These are phyloP conservation scores for Exocentrus adspersus DNA, from an alignment of 2,888 invertebrate genomes.

Conservation along the genomic window DNA sequence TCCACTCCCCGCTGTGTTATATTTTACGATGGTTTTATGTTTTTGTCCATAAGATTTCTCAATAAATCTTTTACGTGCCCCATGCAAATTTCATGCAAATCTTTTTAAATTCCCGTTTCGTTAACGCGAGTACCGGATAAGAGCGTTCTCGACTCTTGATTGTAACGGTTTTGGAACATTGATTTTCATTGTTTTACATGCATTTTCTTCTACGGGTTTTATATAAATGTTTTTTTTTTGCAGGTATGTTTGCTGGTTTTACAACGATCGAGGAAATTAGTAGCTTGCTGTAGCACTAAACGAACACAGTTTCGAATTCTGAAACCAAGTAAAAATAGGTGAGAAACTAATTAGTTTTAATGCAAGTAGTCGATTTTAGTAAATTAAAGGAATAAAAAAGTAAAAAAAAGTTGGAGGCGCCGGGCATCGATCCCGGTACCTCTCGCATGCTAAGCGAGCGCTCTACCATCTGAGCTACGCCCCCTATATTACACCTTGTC, in stretches of 20 bases:
- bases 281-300: too few species aligned
- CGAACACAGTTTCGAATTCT: too few species aligned
- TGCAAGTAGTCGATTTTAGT: not conserved
- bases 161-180: too few species aligned
- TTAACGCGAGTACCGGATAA: too few species aligned
- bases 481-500: too few species aligned
- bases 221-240: not conserved
- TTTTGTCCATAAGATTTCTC: too few species aligned
- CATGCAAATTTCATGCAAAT: too few species aligned
- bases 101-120: too few species aligned
- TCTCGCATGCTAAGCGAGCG: constrained; percentile 62
- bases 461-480: constrained; percentile 60
- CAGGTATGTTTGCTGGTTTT: not conserved
- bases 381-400: not conserved
- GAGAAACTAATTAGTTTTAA: not conserved
- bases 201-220: not conserved
- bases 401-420: constrained; percentile 54
- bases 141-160: too few species aligned
- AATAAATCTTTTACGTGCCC: too few species aligned
- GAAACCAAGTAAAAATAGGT: not conserved
- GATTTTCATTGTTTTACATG: not conserved
- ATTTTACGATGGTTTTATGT: too few species aligned
- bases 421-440: constrained; percentile 62
- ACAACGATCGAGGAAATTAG: not conserved
- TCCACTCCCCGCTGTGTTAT: too few species aligned